Evolutionary conservation across 2,797 vertebrate genomes (phyloP).

Genomic region (Aphelocoma californica): DNA sequence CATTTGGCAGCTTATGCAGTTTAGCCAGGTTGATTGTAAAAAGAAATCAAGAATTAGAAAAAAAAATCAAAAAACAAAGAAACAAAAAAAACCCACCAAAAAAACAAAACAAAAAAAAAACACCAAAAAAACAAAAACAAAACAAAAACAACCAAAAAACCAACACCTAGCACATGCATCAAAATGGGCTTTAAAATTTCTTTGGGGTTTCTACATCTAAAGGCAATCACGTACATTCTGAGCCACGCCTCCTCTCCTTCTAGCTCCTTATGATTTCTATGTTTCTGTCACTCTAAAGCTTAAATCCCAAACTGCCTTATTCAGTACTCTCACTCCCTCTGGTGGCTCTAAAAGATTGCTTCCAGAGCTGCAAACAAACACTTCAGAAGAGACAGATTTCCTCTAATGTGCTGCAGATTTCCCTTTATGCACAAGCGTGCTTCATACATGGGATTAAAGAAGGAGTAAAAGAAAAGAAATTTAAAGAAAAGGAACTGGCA

Average conservation of each 20-base stretch:
- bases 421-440: background rate
- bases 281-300: background rate
- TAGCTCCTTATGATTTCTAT: background rate
- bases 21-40: background rate
- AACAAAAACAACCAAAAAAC: background rate
- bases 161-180: background rate
- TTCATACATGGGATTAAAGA: background rate
- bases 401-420: background rate
- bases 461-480: background rate
- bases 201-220: background rate
- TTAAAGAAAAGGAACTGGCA: background rate
- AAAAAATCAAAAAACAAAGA: background rate
- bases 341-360: background rate
- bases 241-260: background rate
- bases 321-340: constrained; percentile 64
- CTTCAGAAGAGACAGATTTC: background rate
- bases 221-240: background rate
- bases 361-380: background rate
- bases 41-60: background rate
- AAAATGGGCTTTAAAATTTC: background rate
- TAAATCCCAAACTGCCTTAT: background rate
- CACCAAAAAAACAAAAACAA: background rate
- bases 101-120: background rate
- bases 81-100: too few species aligned
- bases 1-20: background rate